Evolutionary conservation across 2,797 vertebrate species (phyloP).

Genomic region (Otolemur crassicaudatus): DNA sequence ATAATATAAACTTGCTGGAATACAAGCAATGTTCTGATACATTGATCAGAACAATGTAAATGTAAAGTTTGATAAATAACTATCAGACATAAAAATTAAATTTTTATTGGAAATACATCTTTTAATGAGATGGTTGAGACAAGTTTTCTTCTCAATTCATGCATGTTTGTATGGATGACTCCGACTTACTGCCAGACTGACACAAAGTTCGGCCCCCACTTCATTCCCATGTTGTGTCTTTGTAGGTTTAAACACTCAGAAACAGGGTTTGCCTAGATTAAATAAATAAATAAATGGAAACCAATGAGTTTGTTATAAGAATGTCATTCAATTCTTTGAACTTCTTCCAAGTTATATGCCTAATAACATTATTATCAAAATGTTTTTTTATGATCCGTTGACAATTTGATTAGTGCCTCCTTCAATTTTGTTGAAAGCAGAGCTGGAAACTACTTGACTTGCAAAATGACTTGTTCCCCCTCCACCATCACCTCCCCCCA

Average conservation of each 20-base stretch:
- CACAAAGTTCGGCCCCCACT: neutral
- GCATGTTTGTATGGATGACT: neutral
- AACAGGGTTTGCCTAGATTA: neutral
- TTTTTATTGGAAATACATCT: neutral
- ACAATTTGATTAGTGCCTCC: conserved; percentile 13
- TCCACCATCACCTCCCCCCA: too few relatives aligned
- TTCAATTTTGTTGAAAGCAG: conserved; percentile 34
- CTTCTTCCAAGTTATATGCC: conserved; percentile 35
- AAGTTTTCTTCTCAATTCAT: neutral
- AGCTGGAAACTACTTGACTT: neutral
- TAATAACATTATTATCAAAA: conserved; percentile 20
- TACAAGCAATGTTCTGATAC: too few relatives aligned
- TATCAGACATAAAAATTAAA: conserved; percentile 19
- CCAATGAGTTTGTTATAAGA: neutral
- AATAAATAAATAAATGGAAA: conserved; percentile 26
- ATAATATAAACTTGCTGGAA: neutral
- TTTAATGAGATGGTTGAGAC: neutral
- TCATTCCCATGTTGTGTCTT: conserved; percentile 29
- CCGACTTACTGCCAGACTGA: neutral
- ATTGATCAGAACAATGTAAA: neutral
- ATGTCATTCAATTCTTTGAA: conserved; percentile 48
- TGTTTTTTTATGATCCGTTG: neutral
- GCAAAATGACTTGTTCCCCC: neutral
- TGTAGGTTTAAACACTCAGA: conserved; percentile 40
- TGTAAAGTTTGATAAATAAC: conserved; percentile 16